Percentiles rank a stretch among this genome's conserved stretches.
Conservation (phyloP, 2,113 vertebrate species). For the Jacana jacana region DNA sequence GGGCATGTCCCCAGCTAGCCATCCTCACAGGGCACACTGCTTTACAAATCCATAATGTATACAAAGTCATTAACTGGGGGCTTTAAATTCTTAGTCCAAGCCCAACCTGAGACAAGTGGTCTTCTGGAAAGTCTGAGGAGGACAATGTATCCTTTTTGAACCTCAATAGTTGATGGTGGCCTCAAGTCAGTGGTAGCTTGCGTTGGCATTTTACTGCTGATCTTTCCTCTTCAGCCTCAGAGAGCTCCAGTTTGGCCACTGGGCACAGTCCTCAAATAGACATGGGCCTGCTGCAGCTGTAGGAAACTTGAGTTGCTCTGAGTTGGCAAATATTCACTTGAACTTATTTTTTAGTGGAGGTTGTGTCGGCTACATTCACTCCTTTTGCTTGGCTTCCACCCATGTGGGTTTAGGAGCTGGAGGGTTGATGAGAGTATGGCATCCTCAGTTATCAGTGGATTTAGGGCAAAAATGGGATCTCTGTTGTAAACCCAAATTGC, state of each 20-base stretch:
- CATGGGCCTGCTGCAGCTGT: rapidly evolving
- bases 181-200: not conserved
- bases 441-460: no score
- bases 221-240: not conserved
- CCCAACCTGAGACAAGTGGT: not conserved
- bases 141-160: not conserved
- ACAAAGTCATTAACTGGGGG: not conserved
- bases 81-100: not conserved
- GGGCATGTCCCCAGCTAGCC: not conserved
- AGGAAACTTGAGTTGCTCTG: not conserved
- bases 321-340: not conserved
- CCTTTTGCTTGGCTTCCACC: not conserved
- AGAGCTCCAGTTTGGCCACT: not conserved
- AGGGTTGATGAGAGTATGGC: not conserved
- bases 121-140: not conserved
- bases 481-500: not conserved
- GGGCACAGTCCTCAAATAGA: not conserved
- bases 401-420: not conserved
- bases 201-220: not conserved
- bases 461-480: not conserved
- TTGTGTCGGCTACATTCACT: not conserved
- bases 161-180: not conserved
- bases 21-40: rapidly evolving
- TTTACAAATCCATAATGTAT: rapidly evolving
- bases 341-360: not conserved